phyloP scores from a whole-genome alignment of 1,140 invertebrate genomes.

The Heliconius nattereri region DNA sequence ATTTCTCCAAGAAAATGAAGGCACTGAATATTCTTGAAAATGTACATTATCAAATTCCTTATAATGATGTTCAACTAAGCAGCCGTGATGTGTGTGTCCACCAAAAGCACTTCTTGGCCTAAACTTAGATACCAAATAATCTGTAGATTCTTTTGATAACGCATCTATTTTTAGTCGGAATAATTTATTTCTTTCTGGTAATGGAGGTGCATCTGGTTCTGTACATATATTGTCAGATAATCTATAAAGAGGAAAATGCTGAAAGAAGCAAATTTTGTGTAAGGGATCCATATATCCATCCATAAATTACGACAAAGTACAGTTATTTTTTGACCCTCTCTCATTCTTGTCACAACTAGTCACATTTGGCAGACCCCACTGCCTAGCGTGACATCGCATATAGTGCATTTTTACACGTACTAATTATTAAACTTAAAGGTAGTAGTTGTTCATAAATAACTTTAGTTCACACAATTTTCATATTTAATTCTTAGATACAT shows the following conservation, averaged over 20 bases:
- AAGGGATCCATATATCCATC: too few species aligned
- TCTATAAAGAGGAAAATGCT: conserved; percentile 97
- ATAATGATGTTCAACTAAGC: conserved; percentile 80
- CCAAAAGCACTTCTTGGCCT: conserved; percentile 92
- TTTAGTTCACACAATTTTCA: too few species aligned
- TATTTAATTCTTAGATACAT: too few species aligned
- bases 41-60: conserved; percentile 55
- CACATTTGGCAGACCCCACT: too few species aligned
- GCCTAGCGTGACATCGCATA: too few species aligned
- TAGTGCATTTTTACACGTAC: too few species aligned
- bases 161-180: conserved; percentile 94
- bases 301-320: too few species aligned
- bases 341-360: too few species aligned
- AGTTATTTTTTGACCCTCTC: too few species aligned
- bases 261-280: conserved; percentile 20
- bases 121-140: conserved; percentile 86
- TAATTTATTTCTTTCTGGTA: conserved; percentile 81
- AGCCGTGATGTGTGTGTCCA: conserved; percentile 97
- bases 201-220: conserved; percentile 91
- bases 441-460: too few species aligned
- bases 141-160: conserved; percentile 90
- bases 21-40: conserved; percentile 88
- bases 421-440: too few species aligned
- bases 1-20: conserved; percentile 98
- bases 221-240: conserved; percentile 91